Conservation (phyloP, 2,113 vertebrate genomes). For the Laticauda laticaudata region DNA sequence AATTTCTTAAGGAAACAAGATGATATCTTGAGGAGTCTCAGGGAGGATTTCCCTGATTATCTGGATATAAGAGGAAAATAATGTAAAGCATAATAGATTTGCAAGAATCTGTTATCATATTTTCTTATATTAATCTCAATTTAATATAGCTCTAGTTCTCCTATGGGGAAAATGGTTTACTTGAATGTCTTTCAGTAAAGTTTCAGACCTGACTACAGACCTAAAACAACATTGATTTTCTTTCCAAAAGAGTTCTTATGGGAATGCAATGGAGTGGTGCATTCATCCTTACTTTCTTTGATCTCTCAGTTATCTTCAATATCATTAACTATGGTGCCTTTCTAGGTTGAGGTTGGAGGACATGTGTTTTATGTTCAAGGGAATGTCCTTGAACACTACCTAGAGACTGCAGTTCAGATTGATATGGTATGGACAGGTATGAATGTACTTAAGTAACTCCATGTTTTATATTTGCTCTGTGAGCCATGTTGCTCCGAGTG, state of each 20-base stretch:
- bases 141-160: background rate
- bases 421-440: background rate
- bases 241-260: background rate
- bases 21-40: background rate
- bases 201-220: background rate
- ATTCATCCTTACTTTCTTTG: background rate
- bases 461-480: background rate
- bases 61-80: background rate
- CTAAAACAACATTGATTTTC: background rate
- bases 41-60: background rate
- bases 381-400: background rate
- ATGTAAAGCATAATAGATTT: background rate
- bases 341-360: background rate
- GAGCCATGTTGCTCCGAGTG: background rate
- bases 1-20: background rate
- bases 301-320: background rate
- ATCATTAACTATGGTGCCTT: background rate
- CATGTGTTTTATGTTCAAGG: background rate
- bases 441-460: background rate
- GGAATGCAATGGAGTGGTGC: background rate
- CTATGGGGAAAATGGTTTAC: background rate
- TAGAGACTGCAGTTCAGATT: background rate
- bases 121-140: background rate
- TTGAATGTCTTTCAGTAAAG: background rate
- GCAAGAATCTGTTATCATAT: background rate